Base-by-base conservation (phyloP, 2,797 vertebrate species). In the Gobio occitaniae region DNA sequence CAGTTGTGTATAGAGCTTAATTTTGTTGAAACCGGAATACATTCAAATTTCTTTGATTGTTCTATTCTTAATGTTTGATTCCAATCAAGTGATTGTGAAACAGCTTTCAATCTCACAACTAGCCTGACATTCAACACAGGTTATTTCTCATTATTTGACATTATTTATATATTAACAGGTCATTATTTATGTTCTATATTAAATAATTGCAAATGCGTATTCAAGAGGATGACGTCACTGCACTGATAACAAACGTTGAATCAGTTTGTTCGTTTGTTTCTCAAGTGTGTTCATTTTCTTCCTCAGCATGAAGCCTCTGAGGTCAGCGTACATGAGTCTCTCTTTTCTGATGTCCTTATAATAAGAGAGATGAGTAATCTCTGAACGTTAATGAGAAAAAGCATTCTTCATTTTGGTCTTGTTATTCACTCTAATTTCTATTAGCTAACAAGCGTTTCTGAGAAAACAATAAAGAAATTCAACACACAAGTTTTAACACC, bases 11-110 rank as follows among this genome's bases (percentile, higher is more conserved):
- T 56, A 56, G 32, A 70, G 12, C 25, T 29, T 25, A 2, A 81
- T 70, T 70, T 52, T 4, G 32, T 68, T 69, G 29, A 68, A 79
- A n/a, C 6, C 10, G 9, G 29, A 80, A 80, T 16, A n/a, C 17
- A 75, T 54, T 38, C 2, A 36, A 6, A 52, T 69, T 25, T 21
- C 2, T 52, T 48, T 59, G 47, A 71, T 82, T 59, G 68, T 25
- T 17, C 41, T 8, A 5, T 82, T 82, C n/a, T 56, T 29, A 71
- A 71, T 63, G 36, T 76, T 76, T 76, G 71, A 83, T 83, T 83
- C 71, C 82, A 76, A 41, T 79, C 69, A 79, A 50, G 19, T 44
- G 59, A 71, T 80, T 63, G 29, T 21, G 9, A 80, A 78, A 72
- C 66, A 52, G 15, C 15, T 74, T 54, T 25, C 21, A 85, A 48